Base-by-base conservation (phyloP, 2,113 vertebrate genomes). In the Oxygymnocypris stewartii region DNA sequence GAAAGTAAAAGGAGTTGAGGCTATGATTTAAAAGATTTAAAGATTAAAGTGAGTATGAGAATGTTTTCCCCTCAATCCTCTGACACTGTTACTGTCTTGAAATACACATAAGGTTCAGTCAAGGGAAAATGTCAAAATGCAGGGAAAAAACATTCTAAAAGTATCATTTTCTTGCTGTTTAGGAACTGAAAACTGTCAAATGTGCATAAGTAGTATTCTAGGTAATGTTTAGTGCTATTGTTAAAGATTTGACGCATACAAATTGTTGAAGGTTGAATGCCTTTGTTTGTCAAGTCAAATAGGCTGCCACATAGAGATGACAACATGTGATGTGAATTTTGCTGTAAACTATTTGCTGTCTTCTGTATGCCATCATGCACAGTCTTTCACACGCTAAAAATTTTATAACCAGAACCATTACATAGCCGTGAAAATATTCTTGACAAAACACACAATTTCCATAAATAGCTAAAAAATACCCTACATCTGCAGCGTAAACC, bases 271-370 rank as follows among this genome's bases (percentile, higher is more conserved):
- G 42, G n/a, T 49, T 13, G 44, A 42, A 13, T 47, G 42, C 11
- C 23, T 23, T 20, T 75, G 73, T 25, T 75, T 75, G 23, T 75
- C 18, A 75, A 40, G 73, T 75, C 47, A 75, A 75, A 75, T 75
- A 23, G 73, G 10, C 73, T 75, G 73, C n/a, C 40, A 47, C 23
- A 47, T 75, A n/a, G 11, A 75, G 40, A 75, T 47, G 73, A 25
- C 73, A 75, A 75, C 73, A 75, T 44, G 23, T 47, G 40, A 75
- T 75, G 73, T 75, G 42, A 25, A 75, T 75, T 47, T 75, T 5
- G 7, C 35, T 73, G 31, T 23, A 47, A 75, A 47, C 40, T 25
- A 25, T 42, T 73, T 73, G 69, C 9, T 40, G 69, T 73, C 35
- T 73, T 37, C 69, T 73, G 69, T 23, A 73, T 73, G 35, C 69